Evolutionary conservation across 23 tunicate species (phyloP), one percentile per base, ranked within the genome.

Genomic region (Styela clava): DNA sequence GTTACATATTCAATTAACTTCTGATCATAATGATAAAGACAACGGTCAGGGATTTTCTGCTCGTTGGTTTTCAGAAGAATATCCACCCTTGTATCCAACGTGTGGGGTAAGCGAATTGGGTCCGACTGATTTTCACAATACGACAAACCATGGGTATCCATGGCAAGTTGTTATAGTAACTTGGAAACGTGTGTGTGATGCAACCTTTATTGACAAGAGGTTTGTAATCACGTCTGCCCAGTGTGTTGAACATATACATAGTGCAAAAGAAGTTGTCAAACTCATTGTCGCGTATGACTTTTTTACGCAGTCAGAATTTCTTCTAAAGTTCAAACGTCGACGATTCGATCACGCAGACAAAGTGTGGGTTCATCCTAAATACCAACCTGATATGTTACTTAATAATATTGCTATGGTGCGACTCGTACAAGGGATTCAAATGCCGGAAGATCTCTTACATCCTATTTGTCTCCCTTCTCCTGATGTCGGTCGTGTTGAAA

Each of bases 111-210:
- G 35, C 56, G 71, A 35, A n/a, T 30, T 32, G 5, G 1, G 36
- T 2, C 27, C 62, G 16, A 2, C 28, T 74, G 22, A 18, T 35
- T 2, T 34, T 32, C 36, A 20, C 2, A 35, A n/a, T 3, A 28
- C 24, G 16, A 32, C 22, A 7, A 25, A 31, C 24, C 19, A 20
- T 3, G 56, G 56, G 7, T 83, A 76, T 30, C 80, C 62, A 26
- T 83, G 86, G 86, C 86, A 83, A 1, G 70, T 74, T 2, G 64
- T 63, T 31, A 56, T 83, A 0, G 33, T 83, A n/a, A 29, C 78
- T 3, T 61, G 69, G 80, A 70, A 62, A 44, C 69, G 61, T 62
- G 28, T 74, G 24, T 83, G 86, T 72, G 78, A 83, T 33, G 86
- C 61, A 24, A 37, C 63, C 51, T 22, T 83, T 36, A 83, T 83